These are phyloP conservation scores for Acropora tenuis DNA, from an alignment of 64 coral and sea anemone species.

Conservation along the genomic window DNA sequence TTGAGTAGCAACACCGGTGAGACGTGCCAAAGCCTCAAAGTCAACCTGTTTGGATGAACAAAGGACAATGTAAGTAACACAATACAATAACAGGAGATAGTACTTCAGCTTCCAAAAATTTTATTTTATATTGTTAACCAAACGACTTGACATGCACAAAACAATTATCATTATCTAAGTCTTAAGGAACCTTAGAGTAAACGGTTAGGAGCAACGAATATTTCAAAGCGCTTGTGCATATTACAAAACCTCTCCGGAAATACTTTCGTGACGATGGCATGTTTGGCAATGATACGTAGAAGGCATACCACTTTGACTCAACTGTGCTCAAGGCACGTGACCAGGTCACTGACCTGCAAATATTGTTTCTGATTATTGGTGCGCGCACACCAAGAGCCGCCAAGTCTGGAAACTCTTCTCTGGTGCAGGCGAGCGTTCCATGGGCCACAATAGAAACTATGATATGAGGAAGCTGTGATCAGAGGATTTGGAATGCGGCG, in stretches of 20 bases:
- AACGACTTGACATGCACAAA: no score
- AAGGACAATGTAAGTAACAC: not conserved
- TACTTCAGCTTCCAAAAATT: no score
- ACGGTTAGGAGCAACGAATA: no score
- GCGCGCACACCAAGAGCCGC: conserved; percentile 64
- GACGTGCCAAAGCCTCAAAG: conserved; percentile 43
- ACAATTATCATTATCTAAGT: no score
- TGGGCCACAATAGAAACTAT: conserved; percentile 67
- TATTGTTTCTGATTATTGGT: conserved; percentile 69
- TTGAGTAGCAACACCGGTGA: conserved; percentile 82
- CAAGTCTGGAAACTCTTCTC: conserved; percentile 24
- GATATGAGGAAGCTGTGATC: conserved; percentile 75
- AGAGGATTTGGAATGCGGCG: conserved; percentile 71
- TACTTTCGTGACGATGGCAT: no score
- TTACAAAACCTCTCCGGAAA: no score
- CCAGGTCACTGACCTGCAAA: conserved; percentile 34
- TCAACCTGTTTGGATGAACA: conserved; percentile 16
- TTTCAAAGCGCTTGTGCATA: no score
- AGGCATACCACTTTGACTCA: no score
- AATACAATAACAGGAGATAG: not conserved
- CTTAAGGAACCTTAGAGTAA: no score
- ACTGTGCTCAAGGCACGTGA: no score
- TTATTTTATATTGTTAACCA: no score
- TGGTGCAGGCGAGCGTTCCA: conserved; percentile 71
- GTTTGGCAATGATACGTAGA: no score